These are phyloP conservation scores for Frieseomelitta varia DNA, from an alignment of 1,140 invertebrate species.

Conservation along the genomic window DNA sequence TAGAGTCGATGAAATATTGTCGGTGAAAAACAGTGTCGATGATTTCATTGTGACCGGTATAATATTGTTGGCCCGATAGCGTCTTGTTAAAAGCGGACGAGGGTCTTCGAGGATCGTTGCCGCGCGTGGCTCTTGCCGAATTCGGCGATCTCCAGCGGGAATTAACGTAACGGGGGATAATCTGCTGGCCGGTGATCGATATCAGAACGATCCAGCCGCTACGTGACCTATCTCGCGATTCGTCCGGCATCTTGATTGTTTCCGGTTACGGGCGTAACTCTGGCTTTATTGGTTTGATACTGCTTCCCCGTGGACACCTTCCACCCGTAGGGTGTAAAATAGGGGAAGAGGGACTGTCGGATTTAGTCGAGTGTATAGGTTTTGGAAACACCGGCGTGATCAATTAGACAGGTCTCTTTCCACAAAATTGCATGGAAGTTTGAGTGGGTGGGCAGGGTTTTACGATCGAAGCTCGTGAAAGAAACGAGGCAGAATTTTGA, in stretches of 20 bases:
- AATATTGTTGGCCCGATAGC: background rate
- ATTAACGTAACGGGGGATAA: conserved; percentile 2
- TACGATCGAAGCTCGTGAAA: background rate
- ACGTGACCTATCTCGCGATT: background rate
- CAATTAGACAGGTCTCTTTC: background rate
- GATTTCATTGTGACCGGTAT: too few species aligned
- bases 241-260: background rate
- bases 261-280: background rate
- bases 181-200: background rate
- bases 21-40: too few species aligned
- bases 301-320: background rate
- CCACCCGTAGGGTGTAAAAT: background rate
- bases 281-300: background rate
- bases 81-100: background rate
- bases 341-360: background rate
- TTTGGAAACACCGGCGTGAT: background rate
- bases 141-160: background rate
- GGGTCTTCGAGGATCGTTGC: background rate
- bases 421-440: background rate
- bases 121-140: background rate
- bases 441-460: background rate
- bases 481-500: background rate
- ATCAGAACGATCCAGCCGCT: conserved; percentile 6
- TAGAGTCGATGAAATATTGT: too few species aligned
- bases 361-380: background rate